Percentiles rank a stretch among this genome's conserved stretches.
Evolutionary conservation across 2,113 vertebrate species (phyloP).

Genomic region (Paradisaea rubra): DNA sequence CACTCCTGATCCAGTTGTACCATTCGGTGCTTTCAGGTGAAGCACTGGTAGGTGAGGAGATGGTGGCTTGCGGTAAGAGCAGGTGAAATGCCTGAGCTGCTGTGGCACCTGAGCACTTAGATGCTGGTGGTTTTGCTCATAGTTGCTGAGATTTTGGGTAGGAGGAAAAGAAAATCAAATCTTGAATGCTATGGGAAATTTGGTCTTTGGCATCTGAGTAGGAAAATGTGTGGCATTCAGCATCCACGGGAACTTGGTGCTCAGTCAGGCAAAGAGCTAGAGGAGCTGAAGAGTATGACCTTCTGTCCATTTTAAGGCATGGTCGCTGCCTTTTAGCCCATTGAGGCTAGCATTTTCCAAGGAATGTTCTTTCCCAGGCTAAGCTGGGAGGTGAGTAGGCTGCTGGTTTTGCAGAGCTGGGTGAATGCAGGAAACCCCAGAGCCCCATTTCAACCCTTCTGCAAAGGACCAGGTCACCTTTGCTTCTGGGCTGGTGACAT

Average conservation of each 20-base stretch:
- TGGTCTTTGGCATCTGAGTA: not conserved
- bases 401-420: not conserved
- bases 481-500: rapidly evolving
- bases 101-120: not conserved
- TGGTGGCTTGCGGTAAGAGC: not conserved
- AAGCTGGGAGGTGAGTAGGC: not conserved
- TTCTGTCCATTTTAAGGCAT: not conserved
- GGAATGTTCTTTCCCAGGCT: not conserved
- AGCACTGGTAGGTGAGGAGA: not conserved
- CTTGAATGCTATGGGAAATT: not conserved
- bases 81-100: not conserved
- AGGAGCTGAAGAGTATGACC: not conserved
- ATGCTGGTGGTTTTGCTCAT: not conserved
- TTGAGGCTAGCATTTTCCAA: not conserved
- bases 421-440: not conserved
- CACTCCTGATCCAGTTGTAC: rapidly evolving
- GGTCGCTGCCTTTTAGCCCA: not conserved
- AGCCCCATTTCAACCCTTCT: not conserved
- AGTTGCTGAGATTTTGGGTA: not conserved
- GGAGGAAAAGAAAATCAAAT: not conserved
- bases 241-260: not conserved
- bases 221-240: not conserved
- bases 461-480: not conserved
- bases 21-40: not conserved
- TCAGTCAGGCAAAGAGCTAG: not conserved